phyloP scores from a whole-genome alignment of 2,888 invertebrate genomes.

The Limnephilus marmoratus region DNA sequence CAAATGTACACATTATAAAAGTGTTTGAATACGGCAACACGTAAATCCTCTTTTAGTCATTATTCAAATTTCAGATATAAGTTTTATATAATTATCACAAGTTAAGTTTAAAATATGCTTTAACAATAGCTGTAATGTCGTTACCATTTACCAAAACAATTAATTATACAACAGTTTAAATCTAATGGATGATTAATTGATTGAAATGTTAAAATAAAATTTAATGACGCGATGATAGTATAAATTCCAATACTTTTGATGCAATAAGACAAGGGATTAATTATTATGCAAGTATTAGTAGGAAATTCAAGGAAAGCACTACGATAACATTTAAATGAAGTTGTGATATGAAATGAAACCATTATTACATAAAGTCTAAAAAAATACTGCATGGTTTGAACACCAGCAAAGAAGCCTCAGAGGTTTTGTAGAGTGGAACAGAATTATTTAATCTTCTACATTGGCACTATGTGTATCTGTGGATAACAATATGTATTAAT shows the following conservation, averaged over 20 bases:
- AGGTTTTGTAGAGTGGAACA: background rate
- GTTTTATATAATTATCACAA: slow-evolving; percentile 46
- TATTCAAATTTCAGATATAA: slow-evolving; percentile 28
- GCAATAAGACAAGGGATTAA: background rate
- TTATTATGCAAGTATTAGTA: background rate
- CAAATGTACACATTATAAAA: slow-evolving; percentile 43
- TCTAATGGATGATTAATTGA: background rate
- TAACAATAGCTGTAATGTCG: slow-evolving; percentile 30
- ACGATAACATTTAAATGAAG: background rate
- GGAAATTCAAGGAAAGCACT: background rate
- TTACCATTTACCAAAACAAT: background rate
- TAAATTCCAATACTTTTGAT: background rate
- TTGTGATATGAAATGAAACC: background rate
- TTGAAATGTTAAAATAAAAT: background rate
- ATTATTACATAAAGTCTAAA: background rate
- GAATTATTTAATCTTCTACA: slow-evolving; percentile 16
- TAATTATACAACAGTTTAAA: background rate
- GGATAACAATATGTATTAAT: background rate
- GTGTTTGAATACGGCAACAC: slow-evolving; percentile 39
- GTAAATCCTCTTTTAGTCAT: slow-evolving; percentile 24
- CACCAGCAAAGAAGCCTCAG: background rate
- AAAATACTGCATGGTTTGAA: background rate
- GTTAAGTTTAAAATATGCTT: slow-evolving; percentile 36
- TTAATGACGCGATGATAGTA: background rate
- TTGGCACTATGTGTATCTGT: slow-evolving; percentile 34